Percentiles rank a stretch among this genome's conserved stretches.
Evolutionary conservation across 2,888 invertebrate species (phyloP).

Genomic region (Spialia ferax): DNA sequence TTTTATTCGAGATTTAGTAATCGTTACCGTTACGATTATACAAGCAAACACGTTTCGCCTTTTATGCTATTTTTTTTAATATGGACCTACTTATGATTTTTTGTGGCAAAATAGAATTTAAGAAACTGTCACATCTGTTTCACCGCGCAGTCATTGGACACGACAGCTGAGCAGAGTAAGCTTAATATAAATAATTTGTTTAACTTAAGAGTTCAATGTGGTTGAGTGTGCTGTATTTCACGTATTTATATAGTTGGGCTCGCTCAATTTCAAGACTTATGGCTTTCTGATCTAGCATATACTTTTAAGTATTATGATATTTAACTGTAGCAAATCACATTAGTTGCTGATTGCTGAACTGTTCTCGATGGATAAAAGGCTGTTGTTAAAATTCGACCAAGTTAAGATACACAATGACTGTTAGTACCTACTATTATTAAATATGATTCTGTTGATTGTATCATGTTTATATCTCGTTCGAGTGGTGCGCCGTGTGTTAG

Average conservation of each 20-base stretch:
- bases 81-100: slow-evolving; percentile 45
- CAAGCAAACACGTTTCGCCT: slow-evolving; percentile 78
- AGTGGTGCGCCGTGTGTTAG: slow-evolving; percentile 82
- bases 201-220: slow-evolving; percentile 60
- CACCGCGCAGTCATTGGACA: slow-evolving; percentile 54
- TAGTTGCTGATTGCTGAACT: slow-evolving; percentile 76
- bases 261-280: slow-evolving; percentile 86
- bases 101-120: slow-evolving; percentile 38
- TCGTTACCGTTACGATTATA: slow-evolving; percentile 68
- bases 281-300: slow-evolving; percentile 77
- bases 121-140: slow-evolving; percentile 43
- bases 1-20: slow-evolving; percentile 67
- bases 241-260: slow-evolving; percentile 80
- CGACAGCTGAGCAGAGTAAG: slow-evolving; percentile 47
- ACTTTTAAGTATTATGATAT: slow-evolving; percentile 78
- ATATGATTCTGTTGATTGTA: slow-evolving; percentile 59
- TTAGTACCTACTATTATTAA: slow-evolving; percentile 51
- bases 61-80: slow-evolving; percentile 53
- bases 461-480: slow-evolving; percentile 66
- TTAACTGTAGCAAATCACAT: slow-evolving; percentile 78
- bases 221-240: slow-evolving; percentile 77
- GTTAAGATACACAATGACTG: slow-evolving; percentile 67
- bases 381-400: slow-evolving; percentile 78
- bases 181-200: slow-evolving; percentile 36
- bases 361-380: slow-evolving; percentile 76